Percentiles rank a stretch among this genome's conserved stretches.
Evolutionary conservation across 1,140 invertebrate genomes (phyloP).

Genomic region (Drosophila arizonae): DNA sequence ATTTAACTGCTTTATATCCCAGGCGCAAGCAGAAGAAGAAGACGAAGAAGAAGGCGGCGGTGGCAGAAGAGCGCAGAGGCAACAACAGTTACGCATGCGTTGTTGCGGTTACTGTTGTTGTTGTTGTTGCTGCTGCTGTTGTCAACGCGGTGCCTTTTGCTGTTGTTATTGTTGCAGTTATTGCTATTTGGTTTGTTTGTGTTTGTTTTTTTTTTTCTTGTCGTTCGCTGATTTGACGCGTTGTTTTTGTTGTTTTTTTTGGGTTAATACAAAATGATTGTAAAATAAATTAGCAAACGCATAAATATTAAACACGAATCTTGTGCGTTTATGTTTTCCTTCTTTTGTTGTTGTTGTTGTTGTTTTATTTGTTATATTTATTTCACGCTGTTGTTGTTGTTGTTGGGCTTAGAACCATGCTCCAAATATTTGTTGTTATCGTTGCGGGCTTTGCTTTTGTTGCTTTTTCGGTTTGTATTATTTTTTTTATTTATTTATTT

Average conservation of each 20-base stretch:
- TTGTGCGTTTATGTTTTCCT: constrained; percentile 8
- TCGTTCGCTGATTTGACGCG: constrained; percentile 31
- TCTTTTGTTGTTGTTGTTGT: neutral
- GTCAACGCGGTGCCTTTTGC: neutral
- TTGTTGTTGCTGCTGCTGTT: constrained; percentile 9
- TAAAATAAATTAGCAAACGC: constrained; percentile 72
- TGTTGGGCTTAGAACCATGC: constrained; percentile 37
- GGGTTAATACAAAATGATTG: constrained; percentile 76
- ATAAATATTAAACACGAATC: constrained; percentile 61
- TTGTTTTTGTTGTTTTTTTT: constrained; percentile 46
- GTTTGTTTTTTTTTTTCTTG: constrained; percentile 26
- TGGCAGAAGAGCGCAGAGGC: constrained; percentile 21
- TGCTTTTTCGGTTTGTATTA: constrained; percentile 3
- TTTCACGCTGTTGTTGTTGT: constrained; percentile 26
- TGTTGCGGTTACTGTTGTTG: constrained; percentile 30
- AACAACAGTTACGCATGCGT: constrained; percentile 31
- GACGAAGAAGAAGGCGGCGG: neutral
- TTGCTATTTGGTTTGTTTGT: constrained; percentile 23
- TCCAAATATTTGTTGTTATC: constrained; percentile 31
- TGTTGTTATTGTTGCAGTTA: constrained; percentile 12
- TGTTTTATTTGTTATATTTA: constrained; percentile 1
- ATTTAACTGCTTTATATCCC: constrained; percentile 68
- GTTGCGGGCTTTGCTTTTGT: constrained; percentile 14
- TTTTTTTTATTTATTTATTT: constrained; percentile 25
- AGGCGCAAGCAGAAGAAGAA: constrained; percentile 16